Base-by-base conservation (phyloP, 2,113 vertebrate genomes). In the Oncorhynchus masou region DNA sequence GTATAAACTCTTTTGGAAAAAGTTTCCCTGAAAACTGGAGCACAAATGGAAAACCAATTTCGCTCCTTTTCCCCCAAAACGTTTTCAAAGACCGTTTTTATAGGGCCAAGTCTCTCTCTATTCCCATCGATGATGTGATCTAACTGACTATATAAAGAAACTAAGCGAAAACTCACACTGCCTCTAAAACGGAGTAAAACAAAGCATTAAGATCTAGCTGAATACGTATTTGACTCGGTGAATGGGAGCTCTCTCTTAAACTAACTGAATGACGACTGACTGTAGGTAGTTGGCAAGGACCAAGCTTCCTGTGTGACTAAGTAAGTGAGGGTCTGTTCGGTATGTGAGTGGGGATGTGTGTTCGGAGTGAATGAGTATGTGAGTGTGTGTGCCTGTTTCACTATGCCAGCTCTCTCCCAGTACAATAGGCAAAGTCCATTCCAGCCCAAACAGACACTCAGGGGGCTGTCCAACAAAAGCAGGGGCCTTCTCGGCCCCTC, bases 31-130 rank as follows among this genome's bases (percentile, higher is more conserved):
- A 86, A 90, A 45, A 45, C 39, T 45, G 39, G 83, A 76, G 82
- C 81, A 76, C n/a, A 69, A 70, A 86, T 89, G 89, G 87, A 90
- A 91, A 92, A 89, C 77, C 85, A 79, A 86, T 90, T 91, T 83
- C 78, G 70, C 76, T 79, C 66, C 66, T 82, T 79, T 76, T 12
- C 9, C 39, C 39, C 39, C 2, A 45, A 45, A 45, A 45, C 39
- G 9, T 11, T 45, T 45, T 78, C 71, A 77, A 85, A 81, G 62
- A 72, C 51, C 54, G 19, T 62, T 85, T 87, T 88, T 81, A 84
- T 82, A 76, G 73, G 68, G 82, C 84, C 86, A 88, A 45, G 73
- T 22, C 27, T 65, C 83, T 81, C 78, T 76, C 12, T 39, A 22
- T 79, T 39, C 78, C 82, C 78, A 86, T 76, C 69, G 77, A 84